These are phyloP conservation scores for Polia nebulosa DNA, from an alignment of 2,888 invertebrate species.

Conservation along the genomic window DNA sequence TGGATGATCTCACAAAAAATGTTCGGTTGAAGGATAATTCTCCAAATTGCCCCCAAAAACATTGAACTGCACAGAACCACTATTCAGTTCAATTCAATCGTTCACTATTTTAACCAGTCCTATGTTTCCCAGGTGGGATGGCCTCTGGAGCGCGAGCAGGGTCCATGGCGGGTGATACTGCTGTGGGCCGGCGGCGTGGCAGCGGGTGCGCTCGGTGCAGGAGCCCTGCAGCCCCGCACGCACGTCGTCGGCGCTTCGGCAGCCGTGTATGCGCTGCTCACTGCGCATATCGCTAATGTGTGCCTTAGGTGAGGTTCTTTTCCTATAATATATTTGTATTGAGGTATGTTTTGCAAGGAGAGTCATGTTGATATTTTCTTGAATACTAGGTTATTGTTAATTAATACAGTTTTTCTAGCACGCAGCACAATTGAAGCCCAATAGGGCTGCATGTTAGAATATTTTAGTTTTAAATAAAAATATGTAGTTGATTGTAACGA, in stretches of 20 bases:
- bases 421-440: no score
- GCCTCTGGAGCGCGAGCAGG: slow-evolving; percentile 93
- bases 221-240: slow-evolving; percentile 93
- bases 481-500: no score
- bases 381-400: no score
- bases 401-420: neutral
- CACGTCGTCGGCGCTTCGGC: slow-evolving; percentile 97
- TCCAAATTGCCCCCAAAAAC: no score
- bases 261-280: slow-evolving; percentile 96
- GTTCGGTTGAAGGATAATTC: no score
- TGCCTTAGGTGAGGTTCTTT: slow-evolving; percentile 87
- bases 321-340: neutral
- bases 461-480: no score
- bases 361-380: no score
- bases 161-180: slow-evolving; percentile 92
- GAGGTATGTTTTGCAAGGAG: neutral
- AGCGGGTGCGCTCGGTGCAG: slow-evolving; percentile 94
- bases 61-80: no score
- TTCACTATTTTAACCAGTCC: neutral
- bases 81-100: neutral
- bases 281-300: slow-evolving; percentile 96
- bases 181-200: slow-evolving; percentile 95
- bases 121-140: slow-evolving; percentile 85
- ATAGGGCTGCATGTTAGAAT: no score
- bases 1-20: neutral